Base-by-base conservation (phyloP, 2,113 vertebrate genomes). In the Entosphenus tridentatus region DNA sequence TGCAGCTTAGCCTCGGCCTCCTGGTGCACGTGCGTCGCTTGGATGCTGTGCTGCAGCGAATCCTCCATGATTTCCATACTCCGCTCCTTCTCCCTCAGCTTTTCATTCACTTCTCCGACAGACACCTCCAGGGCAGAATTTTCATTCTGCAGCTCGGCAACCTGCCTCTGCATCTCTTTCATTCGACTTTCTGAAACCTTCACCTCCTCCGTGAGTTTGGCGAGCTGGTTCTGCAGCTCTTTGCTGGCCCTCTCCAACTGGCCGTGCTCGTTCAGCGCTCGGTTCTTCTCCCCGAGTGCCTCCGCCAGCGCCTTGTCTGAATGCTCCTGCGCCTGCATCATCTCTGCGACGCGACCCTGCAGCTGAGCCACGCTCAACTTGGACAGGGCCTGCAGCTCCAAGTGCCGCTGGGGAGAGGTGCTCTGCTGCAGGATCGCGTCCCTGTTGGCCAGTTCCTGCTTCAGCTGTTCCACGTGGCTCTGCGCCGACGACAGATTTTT, bases 371-470 rank as follows among this genome's bases (percentile, higher is more conserved):
- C 21, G n/a, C n/a, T 8, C n/a, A 65, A 16, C 62, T 65, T 21
- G 9, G 62, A 65, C n/a, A 10, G 62, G n/a, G 8, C 21, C n/a
- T 65, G n/a, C 8, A 65, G n/a, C 21, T 65, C 62, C n/a, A 21
- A 16, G 62, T 65, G 62, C n/a, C 21, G n/a, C 21, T 65, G n/a
- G 21, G 18, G 62, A 21, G 62, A n/a, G 21, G 62, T 65, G n/a
- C 62, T 65, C 1, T 86, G 75, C 8, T 86, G 81, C 1, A 70
- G 73, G 73, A 84, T 75, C 11, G 72, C 77, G 62, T 81, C 83
- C 72, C 92, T 76, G 72, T 74, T 74, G 7, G 76, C 79, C 0
- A 83, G 88, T 79, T 81, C 82, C 18, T 87, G 83, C 57, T 76
- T 86, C n/a, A 82, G 75, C 71, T 78, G 84, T 72, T 74, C 67